These are phyloP conservation scores for Philopedon plagiatum DNA, from an alignment of 2,888 invertebrate species.

Conservation along the genomic window DNA sequence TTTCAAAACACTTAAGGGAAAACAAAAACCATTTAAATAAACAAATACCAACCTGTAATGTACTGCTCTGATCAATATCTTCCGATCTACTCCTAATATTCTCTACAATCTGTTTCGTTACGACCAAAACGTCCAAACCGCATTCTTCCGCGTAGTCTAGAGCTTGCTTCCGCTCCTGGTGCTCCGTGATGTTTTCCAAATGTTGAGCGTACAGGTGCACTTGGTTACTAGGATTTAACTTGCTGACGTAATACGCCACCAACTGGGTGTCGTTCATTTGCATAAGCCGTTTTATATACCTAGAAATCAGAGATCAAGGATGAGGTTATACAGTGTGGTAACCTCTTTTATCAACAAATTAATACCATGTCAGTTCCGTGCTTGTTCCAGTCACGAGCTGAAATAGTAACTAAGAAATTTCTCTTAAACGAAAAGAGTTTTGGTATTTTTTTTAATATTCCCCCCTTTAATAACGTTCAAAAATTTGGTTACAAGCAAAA, in stretches of 20 bases:
- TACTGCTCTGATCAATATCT: slow-evolving; percentile 60
- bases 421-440: too few species aligned
- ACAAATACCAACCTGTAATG: slow-evolving; percentile 61
- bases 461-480: too few species aligned
- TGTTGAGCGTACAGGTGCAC: slow-evolving; percentile 77
- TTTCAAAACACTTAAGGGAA: too few species aligned
- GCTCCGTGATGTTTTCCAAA: slow-evolving; percentile 77
- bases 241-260: slow-evolving; percentile 89
- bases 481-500: too few species aligned
- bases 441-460: too few species aligned
- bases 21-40: too few species aligned
- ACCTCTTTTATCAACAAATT: too few species aligned
- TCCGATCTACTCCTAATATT: slow-evolving; percentile 73
- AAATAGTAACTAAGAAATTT: too few species aligned
- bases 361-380: too few species aligned
- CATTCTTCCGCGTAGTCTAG: slow-evolving; percentile 81
- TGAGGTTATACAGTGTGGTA: too few species aligned
- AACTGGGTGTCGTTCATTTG: slow-evolving; percentile 82
- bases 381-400: too few species aligned
- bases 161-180: slow-evolving; percentile 77
- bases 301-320: slow-evolving; percentile 58
- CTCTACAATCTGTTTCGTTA: slow-evolving; percentile 89
- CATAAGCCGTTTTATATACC: slow-evolving; percentile 80
- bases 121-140: slow-evolving; percentile 86
- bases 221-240: slow-evolving; percentile 77